Conservation (phyloP, 2,113 vertebrate species). For the Psittacula cyanocephala region DNA sequence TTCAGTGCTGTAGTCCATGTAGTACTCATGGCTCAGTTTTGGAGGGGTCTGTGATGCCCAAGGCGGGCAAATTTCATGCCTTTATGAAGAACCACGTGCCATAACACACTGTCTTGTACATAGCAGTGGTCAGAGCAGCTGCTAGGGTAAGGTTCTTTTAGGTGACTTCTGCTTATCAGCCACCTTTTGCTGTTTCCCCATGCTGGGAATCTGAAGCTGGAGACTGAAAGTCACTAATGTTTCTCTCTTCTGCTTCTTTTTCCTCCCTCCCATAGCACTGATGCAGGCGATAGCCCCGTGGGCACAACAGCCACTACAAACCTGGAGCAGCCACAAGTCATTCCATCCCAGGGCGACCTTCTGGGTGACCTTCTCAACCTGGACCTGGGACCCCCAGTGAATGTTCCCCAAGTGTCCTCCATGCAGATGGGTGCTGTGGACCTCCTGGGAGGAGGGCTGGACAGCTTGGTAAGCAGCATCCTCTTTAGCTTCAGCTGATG, state of each 20-base stretch:
- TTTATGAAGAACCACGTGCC: background rate
- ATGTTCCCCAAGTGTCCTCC: conserved; percentile 89
- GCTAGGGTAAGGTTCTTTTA: background rate
- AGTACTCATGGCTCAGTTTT: background rate
- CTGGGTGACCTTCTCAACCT: conserved; percentile 95
- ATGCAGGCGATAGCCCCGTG: conserved; percentile 93
- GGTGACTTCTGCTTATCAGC: background rate
- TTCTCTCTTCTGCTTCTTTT: background rate
- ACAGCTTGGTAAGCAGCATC: conserved; percentile 88
- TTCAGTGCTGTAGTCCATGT: background rate
- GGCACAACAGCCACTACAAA: conserved; percentile 77
- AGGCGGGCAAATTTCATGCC: background rate
- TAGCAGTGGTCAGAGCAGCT: background rate
- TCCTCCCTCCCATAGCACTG: conserved; percentile 75
- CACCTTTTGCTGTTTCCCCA: background rate
- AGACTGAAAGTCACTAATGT: background rate
- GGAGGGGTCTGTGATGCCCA: background rate
- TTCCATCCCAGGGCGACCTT: conserved; percentile 93
- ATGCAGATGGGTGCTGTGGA: conserved; percentile 97
- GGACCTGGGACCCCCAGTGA: conserved; percentile 91
- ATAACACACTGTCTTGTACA: background rate
- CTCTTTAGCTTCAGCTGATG: background rate
- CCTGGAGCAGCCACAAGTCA: conserved; percentile 91
- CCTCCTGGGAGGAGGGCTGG: conserved; percentile 93
- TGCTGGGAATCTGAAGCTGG: background rate